Conservation (phyloP, 2,797 vertebrate species). For the Moxostoma hubbsi region DNA sequence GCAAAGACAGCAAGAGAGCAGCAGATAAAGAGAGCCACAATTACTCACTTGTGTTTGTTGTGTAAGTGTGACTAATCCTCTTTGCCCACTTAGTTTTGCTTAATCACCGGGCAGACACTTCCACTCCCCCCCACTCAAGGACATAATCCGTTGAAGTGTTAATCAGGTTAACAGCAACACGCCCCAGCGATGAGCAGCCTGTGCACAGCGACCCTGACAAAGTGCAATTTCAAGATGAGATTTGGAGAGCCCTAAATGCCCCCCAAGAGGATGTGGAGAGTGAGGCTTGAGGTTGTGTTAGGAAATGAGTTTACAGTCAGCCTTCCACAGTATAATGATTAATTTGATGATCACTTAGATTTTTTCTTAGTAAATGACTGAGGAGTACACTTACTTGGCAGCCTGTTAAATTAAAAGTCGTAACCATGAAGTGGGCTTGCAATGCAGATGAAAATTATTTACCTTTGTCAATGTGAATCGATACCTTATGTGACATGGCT, state of each 20-base stretch:
- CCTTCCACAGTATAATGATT: constrained; percentile 1
- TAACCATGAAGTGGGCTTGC: background rate
- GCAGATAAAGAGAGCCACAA: background rate
- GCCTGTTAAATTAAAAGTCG: background rate
- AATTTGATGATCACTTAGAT: background rate
- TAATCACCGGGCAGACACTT: constrained; percentile 26
- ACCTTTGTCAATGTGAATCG: background rate
- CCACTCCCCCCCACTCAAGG: background rate
- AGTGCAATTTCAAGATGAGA: constrained; percentile 50
- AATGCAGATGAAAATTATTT: background rate
- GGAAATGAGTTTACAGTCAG: constrained; percentile 29
- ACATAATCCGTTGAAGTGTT: constrained; percentile 24
- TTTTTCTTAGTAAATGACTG: background rate
- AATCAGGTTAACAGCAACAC: constrained; percentile 52
- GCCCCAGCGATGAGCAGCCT: constrained; percentile 5
- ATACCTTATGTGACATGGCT: background rate
- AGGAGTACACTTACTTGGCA: background rate
- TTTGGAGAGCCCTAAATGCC: constrained; percentile 12
- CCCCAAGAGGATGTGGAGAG: background rate
- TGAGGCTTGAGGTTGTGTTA: background rate
- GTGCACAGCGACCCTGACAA: constrained; percentile 26
- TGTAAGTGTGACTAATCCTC: constrained; percentile 18
- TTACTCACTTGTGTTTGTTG: constrained; percentile 4
- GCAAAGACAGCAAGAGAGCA: background rate
- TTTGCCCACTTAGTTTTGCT: constrained; percentile 3